These are phyloP conservation scores for Solenodon paradoxus DNA, from an alignment of 2,113 vertebrate genomes.

Conservation along the genomic window DNA sequence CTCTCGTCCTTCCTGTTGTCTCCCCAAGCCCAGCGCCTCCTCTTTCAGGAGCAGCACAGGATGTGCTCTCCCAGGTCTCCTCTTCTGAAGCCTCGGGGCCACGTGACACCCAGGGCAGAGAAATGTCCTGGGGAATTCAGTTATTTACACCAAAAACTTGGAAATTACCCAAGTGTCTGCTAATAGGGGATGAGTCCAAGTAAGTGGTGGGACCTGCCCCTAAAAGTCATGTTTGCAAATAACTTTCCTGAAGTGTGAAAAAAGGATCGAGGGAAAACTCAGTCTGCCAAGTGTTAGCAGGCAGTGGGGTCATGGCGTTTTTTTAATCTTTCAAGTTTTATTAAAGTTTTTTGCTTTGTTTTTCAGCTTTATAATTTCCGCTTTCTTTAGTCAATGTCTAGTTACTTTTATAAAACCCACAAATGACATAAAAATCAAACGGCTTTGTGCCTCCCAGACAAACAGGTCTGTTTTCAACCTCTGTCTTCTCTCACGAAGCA, in stretches of 20 bases:
- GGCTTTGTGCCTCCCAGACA: neutral
- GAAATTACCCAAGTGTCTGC: neutral
- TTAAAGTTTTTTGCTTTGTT: neutral
- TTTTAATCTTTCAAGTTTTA: neutral
- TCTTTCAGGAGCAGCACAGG: neutral
- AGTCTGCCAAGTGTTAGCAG: neutral
- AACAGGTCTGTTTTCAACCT: neutral
- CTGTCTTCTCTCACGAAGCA: conserved; percentile 52
- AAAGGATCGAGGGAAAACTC: neutral
- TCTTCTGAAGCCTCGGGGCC: neutral
- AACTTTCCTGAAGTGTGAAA: neutral
- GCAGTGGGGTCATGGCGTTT: neutral
- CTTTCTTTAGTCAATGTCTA: too few species aligned
- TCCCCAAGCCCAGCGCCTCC: too few species aligned
- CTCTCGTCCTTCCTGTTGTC: neutral
- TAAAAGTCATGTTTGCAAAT: neutral
- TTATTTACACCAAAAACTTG: neutral
- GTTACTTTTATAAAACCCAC: conserved; percentile 9
- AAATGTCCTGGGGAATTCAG: neutral
- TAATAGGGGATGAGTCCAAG: neutral
- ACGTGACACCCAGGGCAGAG: neutral
- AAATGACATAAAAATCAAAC: neutral
- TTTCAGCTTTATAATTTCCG: too few species aligned
- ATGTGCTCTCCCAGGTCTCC: too few species aligned
- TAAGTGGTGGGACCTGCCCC: neutral